These are phyloP conservation scores for Anagyrus pseudococci DNA, from an alignment of 2,888 invertebrate genomes.

Conservation along the genomic window DNA sequence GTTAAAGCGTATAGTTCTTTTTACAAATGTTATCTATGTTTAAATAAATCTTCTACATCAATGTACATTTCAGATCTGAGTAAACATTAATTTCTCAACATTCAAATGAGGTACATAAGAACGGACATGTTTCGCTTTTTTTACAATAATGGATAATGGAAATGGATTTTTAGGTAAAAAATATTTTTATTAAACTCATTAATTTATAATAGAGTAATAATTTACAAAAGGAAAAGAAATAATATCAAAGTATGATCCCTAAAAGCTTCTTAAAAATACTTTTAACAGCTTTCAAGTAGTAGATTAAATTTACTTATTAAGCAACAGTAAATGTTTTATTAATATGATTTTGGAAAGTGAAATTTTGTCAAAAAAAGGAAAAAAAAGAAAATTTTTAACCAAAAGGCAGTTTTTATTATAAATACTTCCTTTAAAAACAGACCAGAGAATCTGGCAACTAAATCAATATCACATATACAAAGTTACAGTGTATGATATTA, in stretches of 20 bases:
- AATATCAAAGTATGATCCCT: too few relatives aligned
- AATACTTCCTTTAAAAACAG: conserved; percentile 35
- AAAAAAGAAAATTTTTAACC: too few relatives aligned
- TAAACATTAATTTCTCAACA: neutral
- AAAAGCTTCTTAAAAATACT: too few relatives aligned
- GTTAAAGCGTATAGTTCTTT: conserved; percentile 49
- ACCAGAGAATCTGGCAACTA: conserved; percentile 33
- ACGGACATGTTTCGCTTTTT: neutral
- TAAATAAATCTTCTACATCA: conserved; percentile 48
- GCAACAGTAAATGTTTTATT: too few relatives aligned
- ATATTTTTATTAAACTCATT: too few relatives aligned
- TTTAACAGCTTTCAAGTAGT: too few relatives aligned
- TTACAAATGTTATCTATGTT: conserved; percentile 51
- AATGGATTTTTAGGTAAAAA: too few relatives aligned
- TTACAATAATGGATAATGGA: neutral
- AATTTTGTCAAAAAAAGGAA: too few relatives aligned
- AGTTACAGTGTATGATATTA: conserved; percentile 39
- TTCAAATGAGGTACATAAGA: neutral
- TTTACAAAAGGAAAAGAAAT: too few relatives aligned
- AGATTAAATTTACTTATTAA: too few relatives aligned
- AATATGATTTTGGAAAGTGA: too few relatives aligned
- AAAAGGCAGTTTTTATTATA: conserved; percentile 36
- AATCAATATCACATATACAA: conserved; percentile 42
- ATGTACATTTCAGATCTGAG: conserved; percentile 43
- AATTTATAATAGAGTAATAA: too few relatives aligned